Evolutionary conservation across 2,113 vertebrate genomes (phyloP).

Genomic region (Macrotus californicus): DNA sequence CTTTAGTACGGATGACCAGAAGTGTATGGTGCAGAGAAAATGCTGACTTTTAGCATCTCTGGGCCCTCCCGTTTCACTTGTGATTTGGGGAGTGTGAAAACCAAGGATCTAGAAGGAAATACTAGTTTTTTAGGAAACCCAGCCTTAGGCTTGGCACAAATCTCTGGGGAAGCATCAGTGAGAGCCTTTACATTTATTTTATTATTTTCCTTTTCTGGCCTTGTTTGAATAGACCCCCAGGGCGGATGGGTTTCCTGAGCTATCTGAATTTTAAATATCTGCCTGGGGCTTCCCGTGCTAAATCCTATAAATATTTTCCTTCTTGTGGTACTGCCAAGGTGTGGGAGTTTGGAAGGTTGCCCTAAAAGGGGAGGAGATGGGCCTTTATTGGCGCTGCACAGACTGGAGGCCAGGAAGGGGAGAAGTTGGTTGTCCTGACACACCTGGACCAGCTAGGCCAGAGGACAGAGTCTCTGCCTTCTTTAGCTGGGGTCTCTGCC

Average conservation of each 20-base stretch:
- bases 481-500: too few species aligned
- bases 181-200: neutral
- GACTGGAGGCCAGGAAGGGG: neutral
- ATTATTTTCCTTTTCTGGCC: conserved; percentile 18
- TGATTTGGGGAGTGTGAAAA: neutral
- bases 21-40: neutral
- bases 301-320: conserved; percentile 47
- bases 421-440: neutral
- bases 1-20: neutral
- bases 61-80: neutral
- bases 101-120: neutral
- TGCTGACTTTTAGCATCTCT: neutral
- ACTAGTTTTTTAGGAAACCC: neutral
- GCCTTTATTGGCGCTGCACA: neutral
- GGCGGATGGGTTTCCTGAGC: conserved; percentile 51
- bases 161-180: neutral
- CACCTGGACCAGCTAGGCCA: fast-evolving
- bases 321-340: neutral
- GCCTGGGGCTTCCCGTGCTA: conserved; percentile 10
- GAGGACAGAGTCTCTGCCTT: neutral
- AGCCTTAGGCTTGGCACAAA: neutral
- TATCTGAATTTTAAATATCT: conserved; percentile 46
- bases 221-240: conserved; percentile 41
- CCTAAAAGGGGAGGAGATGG: neutral
- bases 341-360: neutral